Evolutionary conservation across 2,888 invertebrate species (phyloP), one percentile per base, ranked within the genome.

Genomic region (Agonopterix heracliana): DNA sequence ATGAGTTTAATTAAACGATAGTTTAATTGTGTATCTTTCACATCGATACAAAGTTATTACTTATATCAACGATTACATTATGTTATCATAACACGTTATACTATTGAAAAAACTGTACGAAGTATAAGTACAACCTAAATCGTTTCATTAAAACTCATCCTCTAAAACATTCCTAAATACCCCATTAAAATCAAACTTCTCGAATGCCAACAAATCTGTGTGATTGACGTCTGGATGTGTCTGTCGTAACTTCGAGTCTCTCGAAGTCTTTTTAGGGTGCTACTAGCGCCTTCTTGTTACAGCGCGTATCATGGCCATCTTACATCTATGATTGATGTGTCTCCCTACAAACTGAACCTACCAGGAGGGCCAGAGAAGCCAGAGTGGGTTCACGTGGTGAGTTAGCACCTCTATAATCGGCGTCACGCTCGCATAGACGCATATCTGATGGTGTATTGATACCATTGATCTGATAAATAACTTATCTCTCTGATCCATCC

Each of bases 271-370:
- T 68, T 72, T 73, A 77, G 84, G 86, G 87, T 87, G 87, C 82
- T 87, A 41, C 78, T 86, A 88, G 88, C 83, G 74, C 84, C 80
- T 85, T 75, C 86, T 91, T 91, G 90, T 91, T 92, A 68, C 92
- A 99, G 99, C 90, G 99, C 99, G 51, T 99, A 99, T 91, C 99
- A 99, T 87, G 99, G 99, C 57, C 98, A 99, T 82, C 92, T 99
- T 79, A 95, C 95, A 52, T 95, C 98, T 55, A 93, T 97, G 83
- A 98, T 99, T 90, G 96, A 98, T 89, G 95, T 99, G 74, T 99
- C 98, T 60, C 98, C 99, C 49, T 99, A 99, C 92, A 99, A 99
- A 90, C 96, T 98, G 87, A 95, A 96, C 82, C 93, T 94, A 68
- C 94, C 95, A 50, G 95, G 95, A 66, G 94, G 94, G 59, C 92